phyloP scores from a whole-genome alignment of 2,113 vertebrate species.

The Tonatia bakeri region DNA sequence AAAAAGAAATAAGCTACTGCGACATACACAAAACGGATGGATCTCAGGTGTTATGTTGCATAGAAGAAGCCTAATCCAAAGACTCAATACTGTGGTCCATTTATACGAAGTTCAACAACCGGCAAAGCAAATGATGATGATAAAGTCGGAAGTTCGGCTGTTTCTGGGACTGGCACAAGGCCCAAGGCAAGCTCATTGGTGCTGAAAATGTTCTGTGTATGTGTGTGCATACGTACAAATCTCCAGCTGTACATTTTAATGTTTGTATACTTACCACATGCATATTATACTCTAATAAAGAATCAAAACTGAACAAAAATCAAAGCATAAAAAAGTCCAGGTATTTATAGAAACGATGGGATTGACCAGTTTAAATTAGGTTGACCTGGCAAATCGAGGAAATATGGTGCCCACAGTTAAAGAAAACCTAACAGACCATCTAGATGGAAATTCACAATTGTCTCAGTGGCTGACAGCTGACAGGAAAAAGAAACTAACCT shows the following conservation, averaged over 20 bases:
- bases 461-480: background rate
- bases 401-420: accelerated
- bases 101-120: background rate
- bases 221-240: background rate
- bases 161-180: background rate
- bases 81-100: background rate
- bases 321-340: background rate
- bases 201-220: background rate
- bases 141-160: background rate
- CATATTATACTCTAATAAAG: background rate
- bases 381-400: background rate
- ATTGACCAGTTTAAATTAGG: background rate
- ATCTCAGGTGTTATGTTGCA: background rate
- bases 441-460: background rate
- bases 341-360: background rate
- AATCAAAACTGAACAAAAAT: background rate
- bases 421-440: background rate
- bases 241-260: background rate
- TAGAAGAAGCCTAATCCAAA: background rate
- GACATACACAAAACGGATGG: background rate
- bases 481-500: constrained; percentile 6
- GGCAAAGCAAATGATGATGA: background rate
- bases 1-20: background rate
- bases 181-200: background rate
- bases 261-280: no score